A percentile compares a stretch with the other conserved stretches of the same genome.
phyloP scores from a whole-genome alignment of 2,797 vertebrate species.

The Coilia nasus region DNA sequence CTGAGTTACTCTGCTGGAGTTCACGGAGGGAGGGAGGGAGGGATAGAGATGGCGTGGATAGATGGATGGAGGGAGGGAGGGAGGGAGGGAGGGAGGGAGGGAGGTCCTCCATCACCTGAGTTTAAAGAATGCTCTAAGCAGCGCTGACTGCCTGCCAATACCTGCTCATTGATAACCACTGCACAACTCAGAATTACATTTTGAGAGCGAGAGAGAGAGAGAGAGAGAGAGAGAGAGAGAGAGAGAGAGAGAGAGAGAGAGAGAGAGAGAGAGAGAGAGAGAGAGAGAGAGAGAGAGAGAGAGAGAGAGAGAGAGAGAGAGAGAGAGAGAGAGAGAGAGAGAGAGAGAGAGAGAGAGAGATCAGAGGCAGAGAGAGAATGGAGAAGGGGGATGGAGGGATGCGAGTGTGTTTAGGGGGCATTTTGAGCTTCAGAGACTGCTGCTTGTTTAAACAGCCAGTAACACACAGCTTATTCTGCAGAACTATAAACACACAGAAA shows the following conservation, averaged over 20 bases:
- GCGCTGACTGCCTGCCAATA: not conserved
- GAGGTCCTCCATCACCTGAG: not conserved
- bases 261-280: slow-evolving; percentile 22
- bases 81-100: too few relatives aligned
- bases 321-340: too few relatives aligned
- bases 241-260: not conserved
- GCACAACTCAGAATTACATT: not conserved
- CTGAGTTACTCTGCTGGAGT: too few relatives aligned
- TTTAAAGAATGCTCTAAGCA: not conserved
- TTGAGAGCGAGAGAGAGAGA: slow-evolving; percentile 3
- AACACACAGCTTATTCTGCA: too few relatives aligned
- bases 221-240: slow-evolving; percentile 23
- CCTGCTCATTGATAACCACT: slow-evolving; percentile 2
- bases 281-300: too few relatives aligned
- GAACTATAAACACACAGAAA: slow-evolving; percentile 17
- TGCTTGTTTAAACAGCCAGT: not conserved
- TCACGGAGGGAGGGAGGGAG: too few relatives aligned
- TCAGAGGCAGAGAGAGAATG: too few relatives aligned
- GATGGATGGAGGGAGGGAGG: too few relatives aligned
- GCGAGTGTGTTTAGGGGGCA: slow-evolving; percentile 30
- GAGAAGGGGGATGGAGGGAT: slow-evolving; percentile 52
- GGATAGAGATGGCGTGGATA: too few relatives aligned
- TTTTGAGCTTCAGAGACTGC: too few relatives aligned
- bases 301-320: too few relatives aligned
- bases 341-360: too few relatives aligned